phyloP scores from a whole-genome alignment of 2,888 invertebrate genomes.

The Camponotus fellah region DNA sequence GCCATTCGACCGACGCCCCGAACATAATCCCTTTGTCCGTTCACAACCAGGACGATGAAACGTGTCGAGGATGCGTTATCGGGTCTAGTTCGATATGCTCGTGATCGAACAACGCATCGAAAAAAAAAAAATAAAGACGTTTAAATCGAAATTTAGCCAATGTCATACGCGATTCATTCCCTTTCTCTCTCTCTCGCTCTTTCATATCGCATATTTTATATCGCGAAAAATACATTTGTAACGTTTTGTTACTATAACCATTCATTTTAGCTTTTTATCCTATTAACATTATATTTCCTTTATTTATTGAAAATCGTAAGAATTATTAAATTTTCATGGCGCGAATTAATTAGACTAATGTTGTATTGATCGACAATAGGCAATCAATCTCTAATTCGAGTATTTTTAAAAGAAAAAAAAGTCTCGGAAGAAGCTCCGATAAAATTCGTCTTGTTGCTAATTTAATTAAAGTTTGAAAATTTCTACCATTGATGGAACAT shows the following conservation, averaged over 20 bases:
- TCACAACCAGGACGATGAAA: slow-evolving; percentile 56
- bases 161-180: neutral
- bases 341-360: slow-evolving; percentile 1
- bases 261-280: neutral
- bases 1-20: slow-evolving; percentile 55
- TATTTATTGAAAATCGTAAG: neutral
- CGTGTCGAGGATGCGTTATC: slow-evolving; percentile 75
- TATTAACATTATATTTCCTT: neutral
- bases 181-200: neutral
- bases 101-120: slow-evolving; percentile 40
- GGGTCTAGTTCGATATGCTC: slow-evolving; percentile 67
- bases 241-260: neutral
- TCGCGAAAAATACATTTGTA: neutral
- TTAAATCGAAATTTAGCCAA: slow-evolving; percentile 11
- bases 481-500: neutral
- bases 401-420: neutral
- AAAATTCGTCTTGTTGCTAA: slow-evolving; percentile 19
- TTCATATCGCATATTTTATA: neutral
- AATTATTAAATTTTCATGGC: neutral
- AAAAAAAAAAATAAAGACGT: neutral
- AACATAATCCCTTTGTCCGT: slow-evolving; percentile 63
- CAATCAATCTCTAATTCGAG: neutral
- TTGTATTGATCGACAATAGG: neutral
- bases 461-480: slow-evolving; percentile 42
- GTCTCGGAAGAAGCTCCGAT: neutral